phyloP scores from a whole-genome alignment of 2,888 invertebrate species.

The Rhaphigaster nebulosa region DNA sequence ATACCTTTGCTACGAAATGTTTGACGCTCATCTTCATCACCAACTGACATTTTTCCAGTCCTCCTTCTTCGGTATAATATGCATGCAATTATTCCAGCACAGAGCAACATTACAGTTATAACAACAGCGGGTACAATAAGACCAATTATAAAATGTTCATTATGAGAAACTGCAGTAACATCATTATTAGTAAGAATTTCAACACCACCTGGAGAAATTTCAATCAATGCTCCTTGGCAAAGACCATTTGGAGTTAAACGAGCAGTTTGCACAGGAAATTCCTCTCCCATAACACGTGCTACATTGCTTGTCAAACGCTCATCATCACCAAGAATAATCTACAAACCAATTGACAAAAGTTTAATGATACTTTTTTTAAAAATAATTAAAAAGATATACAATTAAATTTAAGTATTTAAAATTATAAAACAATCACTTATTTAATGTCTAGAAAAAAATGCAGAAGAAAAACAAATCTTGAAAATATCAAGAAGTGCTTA shows the following conservation, averaged over 20 bases:
- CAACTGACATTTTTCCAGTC: conserved; percentile 85
- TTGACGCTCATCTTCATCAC: conserved; percentile 85
- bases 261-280: conserved; percentile 79
- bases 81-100: conserved; percentile 90
- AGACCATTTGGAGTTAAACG: conserved; percentile 75
- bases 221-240: conserved; percentile 73
- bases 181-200: conserved; percentile 63
- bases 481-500: no score
- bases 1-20: conserved; percentile 87
- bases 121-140: conserved; percentile 91
- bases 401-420: no score
- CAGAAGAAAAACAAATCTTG: no score
- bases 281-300: conserved; percentile 77
- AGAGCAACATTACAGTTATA: conserved; percentile 87
- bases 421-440: no score
- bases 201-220: conserved; percentile 67
- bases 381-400: neutral
- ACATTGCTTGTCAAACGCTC: conserved; percentile 72
- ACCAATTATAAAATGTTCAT: conserved; percentile 74
- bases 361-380: neutral
- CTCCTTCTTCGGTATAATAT: conserved; percentile 84
- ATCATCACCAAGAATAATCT: conserved; percentile 66
- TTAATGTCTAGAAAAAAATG: no score
- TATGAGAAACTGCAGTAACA: conserved; percentile 66
- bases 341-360: conserved; percentile 47